A percentile compares a stretch with the other conserved stretches of the same genome.
These are phyloP conservation scores for Synodontis membranacea DNA, from an alignment of 2,113 vertebrate genomes.

Conservation along the genomic window DNA sequence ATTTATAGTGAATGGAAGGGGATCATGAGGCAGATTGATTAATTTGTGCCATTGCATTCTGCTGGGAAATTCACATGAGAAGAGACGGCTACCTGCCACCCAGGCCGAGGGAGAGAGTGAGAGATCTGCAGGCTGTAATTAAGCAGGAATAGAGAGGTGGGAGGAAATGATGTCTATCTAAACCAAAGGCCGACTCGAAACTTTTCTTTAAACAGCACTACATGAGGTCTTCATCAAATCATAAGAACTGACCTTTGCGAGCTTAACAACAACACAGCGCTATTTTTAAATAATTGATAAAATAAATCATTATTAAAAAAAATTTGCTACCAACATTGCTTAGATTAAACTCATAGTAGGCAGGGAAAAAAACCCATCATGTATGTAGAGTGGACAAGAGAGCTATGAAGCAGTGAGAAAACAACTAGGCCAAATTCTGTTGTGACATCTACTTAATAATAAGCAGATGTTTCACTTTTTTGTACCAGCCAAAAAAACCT, in stretches of 20 bases:
- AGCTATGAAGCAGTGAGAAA: background rate
- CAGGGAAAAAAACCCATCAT: background rate
- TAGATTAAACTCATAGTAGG: background rate
- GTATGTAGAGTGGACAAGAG: background rate
- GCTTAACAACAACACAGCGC: background rate
- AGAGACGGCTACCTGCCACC: conserved; percentile 64
- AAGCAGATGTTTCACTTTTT: background rate
- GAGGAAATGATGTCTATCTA: conserved; percentile 60
- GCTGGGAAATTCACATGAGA: conserved; percentile 61
- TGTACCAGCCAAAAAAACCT: background rate
- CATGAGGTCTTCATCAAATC: conserved; percentile 44
- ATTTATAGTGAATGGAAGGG: conserved; percentile 47
- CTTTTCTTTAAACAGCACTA: conserved; percentile 46
- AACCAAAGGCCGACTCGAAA: conserved; percentile 48
- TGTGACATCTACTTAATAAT: background rate
- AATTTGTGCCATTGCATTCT: conserved; percentile 39
- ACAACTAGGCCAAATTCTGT: background rate
- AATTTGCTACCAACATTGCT: background rate
- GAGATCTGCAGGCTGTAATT: conserved; percentile 66
- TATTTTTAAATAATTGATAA: background rate
- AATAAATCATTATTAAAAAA: too few species aligned
- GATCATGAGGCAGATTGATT: conserved; percentile 44
- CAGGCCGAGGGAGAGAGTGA: conserved; percentile 58
- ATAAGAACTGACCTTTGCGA: conserved; percentile 31
- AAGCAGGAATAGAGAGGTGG: conserved; percentile 65